These are phyloP conservation scores for Aelia acuminata DNA, from an alignment of 2,888 invertebrate species.

Conservation along the genomic window DNA sequence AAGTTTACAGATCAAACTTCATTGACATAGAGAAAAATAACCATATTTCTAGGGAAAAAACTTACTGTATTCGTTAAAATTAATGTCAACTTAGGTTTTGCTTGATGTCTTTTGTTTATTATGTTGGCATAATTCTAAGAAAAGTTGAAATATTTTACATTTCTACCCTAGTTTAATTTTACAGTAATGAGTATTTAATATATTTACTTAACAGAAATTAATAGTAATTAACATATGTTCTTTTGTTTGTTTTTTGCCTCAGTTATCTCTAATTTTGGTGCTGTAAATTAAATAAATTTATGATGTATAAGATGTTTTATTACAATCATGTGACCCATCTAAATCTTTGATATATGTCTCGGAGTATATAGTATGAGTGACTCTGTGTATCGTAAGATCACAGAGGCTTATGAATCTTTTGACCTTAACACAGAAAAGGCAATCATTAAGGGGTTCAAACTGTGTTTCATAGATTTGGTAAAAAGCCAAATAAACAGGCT, in stretches of 20 bases:
- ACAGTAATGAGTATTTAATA: background rate
- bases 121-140: background rate
- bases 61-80: background rate
- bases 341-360: conserved; percentile 50
- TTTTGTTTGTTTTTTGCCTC: no score
- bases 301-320: conserved; percentile 36
- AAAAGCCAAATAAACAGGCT: conserved; percentile 53
- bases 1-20: background rate
- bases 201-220: background rate
- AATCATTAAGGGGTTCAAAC: conserved; percentile 37
- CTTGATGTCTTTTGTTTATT: background rate
- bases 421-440: conserved; percentile 36
- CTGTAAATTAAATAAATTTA: conserved; percentile 37
- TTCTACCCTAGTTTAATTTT: background rate
- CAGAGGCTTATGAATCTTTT: conserved; percentile 47
- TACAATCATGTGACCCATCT: conserved; percentile 51
- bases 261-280: background rate
- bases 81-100: background rate
- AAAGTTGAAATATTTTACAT: background rate
- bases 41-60: background rate
- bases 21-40: background rate
- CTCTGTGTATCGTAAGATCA: conserved; percentile 47
- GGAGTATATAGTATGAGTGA: conserved; percentile 50
- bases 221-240: conserved; percentile 2
- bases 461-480: conserved; percentile 43